Evolutionary conservation across 2,888 invertebrate genomes (phyloP), one percentile per base, ranked within the genome.

Genomic region (Mythimna loreyi): DNA sequence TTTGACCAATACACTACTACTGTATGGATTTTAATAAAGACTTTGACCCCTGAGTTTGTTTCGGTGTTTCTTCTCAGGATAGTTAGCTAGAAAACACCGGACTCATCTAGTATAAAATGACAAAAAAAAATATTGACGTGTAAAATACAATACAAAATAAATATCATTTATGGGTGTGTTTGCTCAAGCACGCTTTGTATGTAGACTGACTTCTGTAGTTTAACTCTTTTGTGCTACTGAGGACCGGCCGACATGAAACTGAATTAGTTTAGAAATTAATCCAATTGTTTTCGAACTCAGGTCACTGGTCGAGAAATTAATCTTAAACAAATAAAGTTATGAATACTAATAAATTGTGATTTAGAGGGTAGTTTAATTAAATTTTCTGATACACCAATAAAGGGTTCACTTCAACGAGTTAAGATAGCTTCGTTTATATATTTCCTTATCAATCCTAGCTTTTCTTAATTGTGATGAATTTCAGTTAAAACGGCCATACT

Each of bases 241-340:
- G 28, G 47, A 65, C 60, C 36, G 62, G 23, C 61, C 33, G 36
- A 58, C 40, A 55, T 25, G 21, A 75, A 74, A 78, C 75, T 79
- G 63, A 69, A 81, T 80, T 77, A 85, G 77, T 81, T 81, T 62
- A 69, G 53, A 80, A 55, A 81, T 81, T 79, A 85, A 85, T 80
- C 68, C 78, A 73, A 78, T 85, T 81, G 75, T 75, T 76, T 76
- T 56, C 21, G 30, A 23, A 59, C 53, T 66, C 43, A 43, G 55
- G 50, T 56, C 33, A 56, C n/a, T 65, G 16, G 9, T 40, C 33
- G 36, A 55, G 50, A 47, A 57, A 60, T 59, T 40, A 60, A 67
- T 64, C 53, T 70, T 75, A 60, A n/a, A 55, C 53, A 70, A 80
- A 80, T 70, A 59, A 62, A 75, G 55, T 75, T 66, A 57, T 28